phyloP scores from a whole-genome alignment of 2,797 vertebrate species.

The Phataginus tricuspis region DNA sequence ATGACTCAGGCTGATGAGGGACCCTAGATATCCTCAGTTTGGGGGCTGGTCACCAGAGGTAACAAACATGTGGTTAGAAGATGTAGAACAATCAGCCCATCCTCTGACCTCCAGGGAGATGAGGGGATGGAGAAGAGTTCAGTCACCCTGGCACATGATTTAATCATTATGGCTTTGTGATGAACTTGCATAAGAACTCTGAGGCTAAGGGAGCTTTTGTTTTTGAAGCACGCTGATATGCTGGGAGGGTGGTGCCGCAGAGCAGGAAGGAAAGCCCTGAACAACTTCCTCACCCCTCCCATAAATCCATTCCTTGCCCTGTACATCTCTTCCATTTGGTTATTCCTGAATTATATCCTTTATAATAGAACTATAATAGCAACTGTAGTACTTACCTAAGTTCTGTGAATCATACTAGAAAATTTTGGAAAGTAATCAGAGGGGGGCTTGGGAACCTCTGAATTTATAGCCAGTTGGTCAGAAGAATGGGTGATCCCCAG shows the following conservation, averaged over 20 bases:
- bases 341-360: background rate
- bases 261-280: background rate
- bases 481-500: background rate
- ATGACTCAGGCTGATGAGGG: background rate
- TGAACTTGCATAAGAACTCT: background rate
- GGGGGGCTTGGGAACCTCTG: background rate
- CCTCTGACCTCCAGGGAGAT: background rate
- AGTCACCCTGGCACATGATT: background rate
- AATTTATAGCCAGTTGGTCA: background rate
- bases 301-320: background rate
- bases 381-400: background rate
- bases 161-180: background rate
- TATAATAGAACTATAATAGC: background rate
- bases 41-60: background rate
- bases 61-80: background rate
- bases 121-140: background rate
- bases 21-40: background rate
- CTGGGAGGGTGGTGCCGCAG: rapidly evolving
- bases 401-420: background rate
- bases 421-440: background rate
- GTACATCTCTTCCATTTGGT: background rate
- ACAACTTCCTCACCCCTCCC: background rate
- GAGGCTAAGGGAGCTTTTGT: background rate
- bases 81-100: background rate
- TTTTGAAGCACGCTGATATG: background rate